Percentiles rank a stretch among this genome's conserved stretches.
Conservation (phyloP, 2,888 invertebrate genomes). For the Dexiosoma caninum region DNA sequence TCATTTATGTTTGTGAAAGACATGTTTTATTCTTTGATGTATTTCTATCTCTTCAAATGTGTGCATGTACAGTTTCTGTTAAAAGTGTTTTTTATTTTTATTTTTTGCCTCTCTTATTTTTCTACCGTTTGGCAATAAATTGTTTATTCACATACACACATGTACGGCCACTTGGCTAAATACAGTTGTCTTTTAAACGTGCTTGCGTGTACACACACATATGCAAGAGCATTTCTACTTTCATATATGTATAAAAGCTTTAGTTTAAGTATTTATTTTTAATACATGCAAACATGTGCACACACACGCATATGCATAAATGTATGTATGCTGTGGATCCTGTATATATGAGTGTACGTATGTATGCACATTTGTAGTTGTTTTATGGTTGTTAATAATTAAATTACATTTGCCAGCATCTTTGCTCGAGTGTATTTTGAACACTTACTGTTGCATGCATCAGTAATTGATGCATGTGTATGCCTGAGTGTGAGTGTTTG, state of each 20-base stretch:
- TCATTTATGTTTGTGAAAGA: conserved; percentile 26
- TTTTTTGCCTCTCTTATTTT: background rate
- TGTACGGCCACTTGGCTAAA: background rate
- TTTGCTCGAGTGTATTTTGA: conserved; percentile 46
- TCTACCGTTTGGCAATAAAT: background rate
- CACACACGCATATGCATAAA: background rate
- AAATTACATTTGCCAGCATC: conserved; percentile 60
- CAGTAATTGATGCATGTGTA: conserved; percentile 29
- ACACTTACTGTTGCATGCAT: conserved; percentile 54
- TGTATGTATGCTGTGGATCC: background rate
- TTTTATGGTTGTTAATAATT: conserved; percentile 62
- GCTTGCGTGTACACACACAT: background rate
- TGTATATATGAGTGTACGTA: too few relatives aligned
- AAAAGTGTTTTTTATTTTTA: background rate
- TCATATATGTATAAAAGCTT: too few relatives aligned
- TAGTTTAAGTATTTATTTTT: background rate
- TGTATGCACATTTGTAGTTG: conserved; percentile 27
- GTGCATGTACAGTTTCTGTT: background rate
- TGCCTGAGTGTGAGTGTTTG: background rate
- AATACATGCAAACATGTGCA: background rate
- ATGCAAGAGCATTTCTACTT: background rate
- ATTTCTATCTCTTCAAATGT: background rate
- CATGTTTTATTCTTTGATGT: conserved; percentile 39
- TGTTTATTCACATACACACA: background rate
- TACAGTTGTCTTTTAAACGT: background rate